phyloP scores from a whole-genome alignment of 2,113 vertebrate genomes.

The Marmota flaviventris region DNA sequence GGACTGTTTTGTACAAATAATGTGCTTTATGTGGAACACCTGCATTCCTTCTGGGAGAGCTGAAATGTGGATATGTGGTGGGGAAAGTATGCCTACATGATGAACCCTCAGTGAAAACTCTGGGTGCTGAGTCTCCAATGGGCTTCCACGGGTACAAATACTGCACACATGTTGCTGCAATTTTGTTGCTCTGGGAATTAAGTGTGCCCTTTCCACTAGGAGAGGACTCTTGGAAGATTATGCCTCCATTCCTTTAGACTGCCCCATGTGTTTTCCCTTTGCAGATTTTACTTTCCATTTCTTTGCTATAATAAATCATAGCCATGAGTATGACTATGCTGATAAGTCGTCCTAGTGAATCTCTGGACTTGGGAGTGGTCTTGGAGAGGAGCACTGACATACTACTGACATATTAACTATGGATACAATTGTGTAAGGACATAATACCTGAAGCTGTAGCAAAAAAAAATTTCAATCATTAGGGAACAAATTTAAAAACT shows the following conservation, averaged over 20 bases:
- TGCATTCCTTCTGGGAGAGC: not conserved
- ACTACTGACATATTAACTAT: not conserved
- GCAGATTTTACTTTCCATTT: not conserved
- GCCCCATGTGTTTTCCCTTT: not conserved
- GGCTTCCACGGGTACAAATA: not conserved
- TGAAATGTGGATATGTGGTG: not conserved
- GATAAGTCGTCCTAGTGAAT: not conserved
- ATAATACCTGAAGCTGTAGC: not conserved
- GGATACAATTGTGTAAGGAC: not conserved
- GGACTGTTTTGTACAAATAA: not conserved
- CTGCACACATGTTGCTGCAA: not conserved
- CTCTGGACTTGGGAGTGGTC: not conserved
- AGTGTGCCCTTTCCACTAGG: not conserved
- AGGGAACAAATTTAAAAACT: not conserved
- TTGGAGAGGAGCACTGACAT: not conserved
- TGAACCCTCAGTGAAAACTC: not conserved
- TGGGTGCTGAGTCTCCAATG: not conserved
- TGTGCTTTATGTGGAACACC: not conserved
- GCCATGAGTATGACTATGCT: not conserved
- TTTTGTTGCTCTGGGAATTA: not conserved
- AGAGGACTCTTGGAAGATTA: not conserved
- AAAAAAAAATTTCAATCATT: not conserved
- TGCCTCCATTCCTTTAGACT: not conserved
- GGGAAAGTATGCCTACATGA: not conserved
- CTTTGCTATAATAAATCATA: not conserved